phyloP scores from a whole-genome alignment of 2,113 vertebrate genomes.

The Seriola quinqueradiata region DNA sequence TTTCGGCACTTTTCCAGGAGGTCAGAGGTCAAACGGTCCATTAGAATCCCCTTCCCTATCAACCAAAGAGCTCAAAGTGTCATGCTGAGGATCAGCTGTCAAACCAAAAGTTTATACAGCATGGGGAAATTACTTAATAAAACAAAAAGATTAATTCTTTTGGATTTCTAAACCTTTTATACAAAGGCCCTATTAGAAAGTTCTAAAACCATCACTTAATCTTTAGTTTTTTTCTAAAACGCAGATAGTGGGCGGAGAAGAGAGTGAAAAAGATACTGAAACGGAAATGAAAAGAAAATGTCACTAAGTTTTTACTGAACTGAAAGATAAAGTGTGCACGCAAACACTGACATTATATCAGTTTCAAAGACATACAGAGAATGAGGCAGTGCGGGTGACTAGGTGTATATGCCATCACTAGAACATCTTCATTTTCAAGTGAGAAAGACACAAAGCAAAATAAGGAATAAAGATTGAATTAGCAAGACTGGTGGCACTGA shows the following conservation, averaged over 20 bases:
- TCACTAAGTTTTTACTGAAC: not conserved
- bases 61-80: not conserved
- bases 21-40: too few species aligned
- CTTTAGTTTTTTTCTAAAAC: not conserved
- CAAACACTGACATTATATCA: not conserved
- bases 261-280: not conserved
- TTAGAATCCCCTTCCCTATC: too few species aligned
- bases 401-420: not conserved
- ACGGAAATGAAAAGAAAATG: not conserved
- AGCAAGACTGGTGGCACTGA: slow-evolving; percentile 5
- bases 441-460: slow-evolving; percentile 21
- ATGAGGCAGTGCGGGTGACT: not conserved
- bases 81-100: not conserved
- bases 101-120: not conserved
- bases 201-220: not conserved
- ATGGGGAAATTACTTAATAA: too few species aligned
- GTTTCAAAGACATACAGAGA: not conserved
- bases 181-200: too few species aligned
- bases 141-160: not conserved
- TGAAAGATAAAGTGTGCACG: not conserved
- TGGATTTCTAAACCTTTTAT: not conserved
- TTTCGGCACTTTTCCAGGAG: too few species aligned
- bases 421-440: slow-evolving; percentile 43
- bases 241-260: too few species aligned
- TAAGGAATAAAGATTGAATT: slow-evolving; percentile 15